Evolutionary conservation across 2,797 vertebrate species (phyloP).

Genomic region (Salarias fasciatus): DNA sequence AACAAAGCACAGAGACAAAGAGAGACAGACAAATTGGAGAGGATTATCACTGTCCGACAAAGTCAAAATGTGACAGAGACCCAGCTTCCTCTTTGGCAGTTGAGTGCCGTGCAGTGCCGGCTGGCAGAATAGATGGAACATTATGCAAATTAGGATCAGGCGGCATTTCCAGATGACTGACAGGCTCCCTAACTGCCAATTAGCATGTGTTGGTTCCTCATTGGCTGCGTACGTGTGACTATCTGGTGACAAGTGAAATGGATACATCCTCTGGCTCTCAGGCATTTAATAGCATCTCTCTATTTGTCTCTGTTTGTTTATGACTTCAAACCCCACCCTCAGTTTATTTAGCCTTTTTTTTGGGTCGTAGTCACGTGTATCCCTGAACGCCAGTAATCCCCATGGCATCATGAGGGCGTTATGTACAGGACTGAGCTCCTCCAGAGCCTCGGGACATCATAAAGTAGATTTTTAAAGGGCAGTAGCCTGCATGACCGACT

Average conservation of each 20-base stretch:
- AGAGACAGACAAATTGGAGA: conserved; percentile 20
- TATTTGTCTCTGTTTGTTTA: conserved; percentile 37
- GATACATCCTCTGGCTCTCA: conserved; percentile 45
- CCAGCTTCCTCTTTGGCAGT: conserved; percentile 13
- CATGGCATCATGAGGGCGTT: background rate
- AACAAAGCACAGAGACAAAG: too few species aligned
- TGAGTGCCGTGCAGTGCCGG: conserved; percentile 24
- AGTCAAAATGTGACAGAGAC: conserved; percentile 53
- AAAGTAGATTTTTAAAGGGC: background rate
- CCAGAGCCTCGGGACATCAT: background rate
- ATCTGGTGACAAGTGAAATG: conserved; percentile 62
- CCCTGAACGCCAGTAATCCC: too few species aligned
- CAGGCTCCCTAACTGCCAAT: conserved; percentile 70
- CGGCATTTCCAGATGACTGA: conserved; percentile 64
- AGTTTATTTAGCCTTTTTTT: conserved; percentile 3
- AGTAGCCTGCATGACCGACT: background rate
- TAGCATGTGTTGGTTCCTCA: conserved; percentile 64
- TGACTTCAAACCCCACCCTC: background rate
- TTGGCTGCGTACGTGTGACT: conserved; percentile 56
- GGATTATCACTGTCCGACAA: conserved; percentile 42
- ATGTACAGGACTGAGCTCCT: background rate
- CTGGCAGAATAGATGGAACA: conserved; percentile 50
- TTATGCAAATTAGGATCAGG: conserved; percentile 67
- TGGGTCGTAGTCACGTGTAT: too few species aligned
- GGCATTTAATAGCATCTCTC: conserved; percentile 47